Base-by-base conservation (phyloP, 2,888 invertebrate species). In the Psococerastis gibbosa region DNA sequence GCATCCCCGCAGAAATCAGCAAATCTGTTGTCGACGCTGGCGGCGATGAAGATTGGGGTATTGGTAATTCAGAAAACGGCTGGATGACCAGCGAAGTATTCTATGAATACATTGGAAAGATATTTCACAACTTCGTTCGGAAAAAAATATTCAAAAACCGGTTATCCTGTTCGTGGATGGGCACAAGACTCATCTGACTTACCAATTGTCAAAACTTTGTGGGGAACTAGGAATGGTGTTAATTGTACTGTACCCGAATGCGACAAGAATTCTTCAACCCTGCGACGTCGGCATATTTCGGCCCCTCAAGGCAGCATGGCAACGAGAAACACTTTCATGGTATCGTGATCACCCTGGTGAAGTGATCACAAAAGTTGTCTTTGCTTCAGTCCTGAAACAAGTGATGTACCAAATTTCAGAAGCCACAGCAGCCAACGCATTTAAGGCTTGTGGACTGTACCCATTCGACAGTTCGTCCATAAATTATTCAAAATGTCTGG, bases 41-140 rank as follows among this genome's bases (percentile, higher is more conserved):
- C 48, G 55, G 56, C 5, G 57, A 56, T 13, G 46, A 51, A 22
- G 57, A 50, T 2, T 54, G 49, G 38, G 54, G 55, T 48, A 57
- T 56, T 13, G 52, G 52, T 35, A 57, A 53, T 6, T 58, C 59
- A 48, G 13, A 32, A 3, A 52, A 52, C 6, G 56, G 57, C 11
- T 59, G 57, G 58, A 57, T 57, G 53, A 16, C 31, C 17, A 13
- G 32, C 11, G 32, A 43, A 33, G 32, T 32, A 11, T 33, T 32
- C 16, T 2, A 17, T 5, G 13, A 42, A 27, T 42, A 9, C 27
- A 13, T 42, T 18, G 3, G n/a, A n/a, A 32, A 45, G 45, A 41
- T 23, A 22, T 41, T 5, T 11, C n/a, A 22, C 20, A 41, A 27
- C 27, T 18, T 33, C 32, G 18, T 18, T 32, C 32, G 16, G 32